phyloP scores from a whole-genome alignment of 35 echinoderm and acorn worm species.

The Apostichopus parvimensis region DNA sequence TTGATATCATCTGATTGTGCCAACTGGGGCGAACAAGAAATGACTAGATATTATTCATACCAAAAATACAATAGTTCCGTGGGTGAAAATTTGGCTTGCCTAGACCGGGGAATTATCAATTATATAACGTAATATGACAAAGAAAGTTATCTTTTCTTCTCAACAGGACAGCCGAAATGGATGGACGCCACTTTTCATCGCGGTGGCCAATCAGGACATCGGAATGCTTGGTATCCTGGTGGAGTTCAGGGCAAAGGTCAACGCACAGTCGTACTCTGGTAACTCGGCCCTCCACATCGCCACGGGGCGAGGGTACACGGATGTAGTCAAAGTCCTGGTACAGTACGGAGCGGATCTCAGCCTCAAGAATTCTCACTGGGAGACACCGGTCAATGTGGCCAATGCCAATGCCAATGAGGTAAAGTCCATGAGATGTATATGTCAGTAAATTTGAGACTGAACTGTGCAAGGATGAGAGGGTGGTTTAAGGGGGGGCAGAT shows the following conservation, averaged over 20 bases:
- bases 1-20: too few species aligned
- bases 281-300: constrained; percentile 97
- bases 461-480: too few species aligned
- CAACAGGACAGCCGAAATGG: constrained; percentile 89
- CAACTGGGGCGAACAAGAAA: too few species aligned
- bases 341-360: constrained; percentile 96
- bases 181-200: constrained; percentile 91
- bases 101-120: too few species aligned
- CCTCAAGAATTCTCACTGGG: constrained; percentile 91
- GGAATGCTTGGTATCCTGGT: constrained; percentile 74
- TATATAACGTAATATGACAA: too few species aligned
- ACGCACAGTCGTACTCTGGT: constrained; percentile 94
- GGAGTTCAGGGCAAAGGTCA: constrained; percentile 75
- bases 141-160: background rate
- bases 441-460: too few species aligned
- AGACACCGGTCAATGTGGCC: constrained; percentile 80
- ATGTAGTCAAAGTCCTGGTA: constrained; percentile 78
- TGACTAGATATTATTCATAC: too few species aligned
- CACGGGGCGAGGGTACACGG: constrained; percentile 86
- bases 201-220: constrained; percentile 78
- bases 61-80: too few species aligned
- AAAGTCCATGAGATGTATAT: background rate
- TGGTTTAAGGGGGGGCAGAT: too few species aligned
- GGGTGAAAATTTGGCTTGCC: too few species aligned
- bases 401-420: constrained; percentile 74